Evolutionary conservation across 2,888 invertebrate genomes (phyloP), one percentile per base, ranked within the genome.

Genomic region (Isotomurus palustris): DNA sequence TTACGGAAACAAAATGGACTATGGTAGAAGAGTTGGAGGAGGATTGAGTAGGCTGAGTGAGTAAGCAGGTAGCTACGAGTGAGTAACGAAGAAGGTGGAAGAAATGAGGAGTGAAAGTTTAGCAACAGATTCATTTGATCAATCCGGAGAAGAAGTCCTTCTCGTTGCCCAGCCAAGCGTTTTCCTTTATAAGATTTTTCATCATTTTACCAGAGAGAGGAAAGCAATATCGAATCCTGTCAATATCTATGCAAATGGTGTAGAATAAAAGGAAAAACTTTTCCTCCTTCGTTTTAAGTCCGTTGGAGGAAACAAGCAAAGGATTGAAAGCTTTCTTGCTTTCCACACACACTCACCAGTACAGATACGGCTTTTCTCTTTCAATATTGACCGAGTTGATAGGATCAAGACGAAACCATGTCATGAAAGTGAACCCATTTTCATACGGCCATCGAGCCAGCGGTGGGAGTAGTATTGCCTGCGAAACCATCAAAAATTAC

Each of bases 361-460:
- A 99, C 68, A 99, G 84, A 78, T 95, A 96, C 36, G 97, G 99
- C 78, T 95, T 95, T 79, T 99, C 97, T 72, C 95, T 82, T 80
- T 99, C 99, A 75, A 97, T 96, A 81, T 94, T 95, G 76, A 94
- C 94, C 59, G 94, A 93, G 81, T 95, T 95, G 78, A 94, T 91
- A 73, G 95, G 94, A 81, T 99, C 99, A 75, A 99, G 83, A 64
- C 97, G 85, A 78, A 99, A 92, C 99, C 99, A 99, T 72, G 96
- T 96, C 72, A 94, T 92, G 79, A 99, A 99, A 53, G 99, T 97
- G 84, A 97, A 99, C 59, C 99, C 99, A 79, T 87, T 95, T 79
- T 97, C 96, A 79, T 97, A 91, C 35, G 99, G 99, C 96, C 97
- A 99, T 77, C 91, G 87, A 64, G 95, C 91, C 74, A 99, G 80